Conservation (phyloP, 2,797 vertebrate genomes). For the Luscinia luscinia region DNA sequence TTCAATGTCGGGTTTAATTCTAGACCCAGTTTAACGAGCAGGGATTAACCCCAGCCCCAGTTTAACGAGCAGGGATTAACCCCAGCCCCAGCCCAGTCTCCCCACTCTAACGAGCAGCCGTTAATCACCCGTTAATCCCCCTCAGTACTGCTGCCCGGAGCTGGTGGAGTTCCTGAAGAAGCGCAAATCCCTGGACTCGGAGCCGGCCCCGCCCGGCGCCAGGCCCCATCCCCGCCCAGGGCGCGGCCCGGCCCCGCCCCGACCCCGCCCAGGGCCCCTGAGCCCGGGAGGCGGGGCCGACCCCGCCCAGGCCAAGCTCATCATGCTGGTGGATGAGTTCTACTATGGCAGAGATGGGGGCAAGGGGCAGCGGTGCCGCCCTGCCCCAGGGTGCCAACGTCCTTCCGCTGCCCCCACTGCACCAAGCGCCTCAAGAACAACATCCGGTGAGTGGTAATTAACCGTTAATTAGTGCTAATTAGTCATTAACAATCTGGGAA, state of each 20-base stretch:
- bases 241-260: not conserved
- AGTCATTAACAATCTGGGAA: not conserved
- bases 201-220: not conserved
- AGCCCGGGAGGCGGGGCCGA: slow-evolving; percentile 58
- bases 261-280: slow-evolving; percentile 38
- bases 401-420: too few relatives aligned
- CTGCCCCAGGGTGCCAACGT: too few relatives aligned
- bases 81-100: too few relatives aligned
- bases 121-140: too few relatives aligned
- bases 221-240: not conserved
- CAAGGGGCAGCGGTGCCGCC: not conserved
- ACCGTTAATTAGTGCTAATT: not conserved
- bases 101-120: too few relatives aligned
- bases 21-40: too few relatives aligned
- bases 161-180: not conserved
- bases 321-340: slow-evolving; percentile 96
- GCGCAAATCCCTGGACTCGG: not conserved
- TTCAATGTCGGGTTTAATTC: too few relatives aligned
- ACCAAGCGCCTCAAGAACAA: too few relatives aligned
- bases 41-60: too few relatives aligned
- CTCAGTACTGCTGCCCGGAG: not conserved
- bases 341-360: slow-evolving; percentile 75
- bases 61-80: too few relatives aligned
- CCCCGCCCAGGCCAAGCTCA: slow-evolving; percentile 81
- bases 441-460: too few relatives aligned